Conservation (phyloP, 2,888 invertebrate genomes). For the Leptarthrus brevirostris region DNA sequence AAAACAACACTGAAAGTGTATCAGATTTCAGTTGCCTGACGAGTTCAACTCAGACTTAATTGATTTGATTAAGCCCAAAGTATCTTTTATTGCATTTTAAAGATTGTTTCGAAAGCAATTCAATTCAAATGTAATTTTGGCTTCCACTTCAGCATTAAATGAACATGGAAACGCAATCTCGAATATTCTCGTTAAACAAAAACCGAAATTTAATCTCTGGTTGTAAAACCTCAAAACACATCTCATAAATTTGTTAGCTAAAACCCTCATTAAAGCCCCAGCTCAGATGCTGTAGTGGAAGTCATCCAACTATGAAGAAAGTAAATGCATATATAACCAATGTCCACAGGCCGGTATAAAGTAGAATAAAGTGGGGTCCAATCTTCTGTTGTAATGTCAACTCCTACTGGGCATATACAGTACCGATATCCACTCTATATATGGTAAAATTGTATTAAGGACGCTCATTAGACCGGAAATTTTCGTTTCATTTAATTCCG, state of each 20-base stretch:
- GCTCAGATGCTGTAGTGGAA: constrained; percentile 12
- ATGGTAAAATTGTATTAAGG: constrained; percentile 50
- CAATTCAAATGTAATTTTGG: neutral
- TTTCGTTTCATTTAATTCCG: constrained; percentile 56
- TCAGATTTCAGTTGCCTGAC: neutral
- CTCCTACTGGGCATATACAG: constrained; percentile 55
- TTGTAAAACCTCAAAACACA: constrained; percentile 45
- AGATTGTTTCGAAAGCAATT: neutral
- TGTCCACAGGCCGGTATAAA: constrained; percentile 35
- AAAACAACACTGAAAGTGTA: neutral
- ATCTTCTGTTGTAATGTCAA: constrained; percentile 51
- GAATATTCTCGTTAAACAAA: constrained; percentile 31
- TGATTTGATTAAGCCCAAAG: neutral
- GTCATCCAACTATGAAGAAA: constrained; percentile 38
- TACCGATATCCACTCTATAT: constrained; percentile 24
- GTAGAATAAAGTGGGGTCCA: constrained; percentile 49
- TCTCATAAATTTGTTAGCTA: constrained; percentile 49
- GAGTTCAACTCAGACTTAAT: neutral
- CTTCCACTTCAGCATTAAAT: neutral
- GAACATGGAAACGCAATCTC: neutral
- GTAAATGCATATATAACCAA: constrained; percentile 44
- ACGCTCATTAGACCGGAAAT: constrained; percentile 54
- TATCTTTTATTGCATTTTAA: neutral
- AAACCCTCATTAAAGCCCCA: constrained; percentile 48
- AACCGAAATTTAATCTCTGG: constrained; percentile 38